A percentile compares a stretch with the other conserved stretches of the same genome.
These are phyloP conservation scores for Drosophila algonquin DNA, from an alignment of 2,888 invertebrate species.

Conservation along the genomic window DNA sequence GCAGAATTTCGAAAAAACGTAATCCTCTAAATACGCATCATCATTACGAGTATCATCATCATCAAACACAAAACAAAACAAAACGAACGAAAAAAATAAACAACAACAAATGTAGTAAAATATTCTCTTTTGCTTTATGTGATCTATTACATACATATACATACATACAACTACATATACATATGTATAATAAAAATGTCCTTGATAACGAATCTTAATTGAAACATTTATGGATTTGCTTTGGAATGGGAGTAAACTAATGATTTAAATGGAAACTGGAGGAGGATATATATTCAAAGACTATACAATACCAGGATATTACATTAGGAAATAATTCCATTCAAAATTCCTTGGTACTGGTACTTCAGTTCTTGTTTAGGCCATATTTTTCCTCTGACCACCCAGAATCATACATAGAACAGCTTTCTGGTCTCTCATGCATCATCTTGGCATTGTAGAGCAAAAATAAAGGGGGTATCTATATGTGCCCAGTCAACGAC, in stretches of 20 bases:
- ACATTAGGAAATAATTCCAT: too few relatives aligned
- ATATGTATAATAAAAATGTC: constrained; percentile 73
- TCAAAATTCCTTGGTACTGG: too few relatives aligned
- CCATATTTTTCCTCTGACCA: too few relatives aligned
- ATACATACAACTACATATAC: constrained; percentile 49
- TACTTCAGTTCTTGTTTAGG: too few relatives aligned
- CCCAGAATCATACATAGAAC: too few relatives aligned
- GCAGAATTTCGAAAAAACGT: constrained; percentile 31
- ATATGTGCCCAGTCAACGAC: neutral
- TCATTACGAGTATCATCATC: constrained; percentile 37
- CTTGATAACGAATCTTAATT: constrained; percentile 53
- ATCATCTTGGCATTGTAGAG: too few relatives aligned
- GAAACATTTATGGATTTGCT: neutral
- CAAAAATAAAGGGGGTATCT: neutral
- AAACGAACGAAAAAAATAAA: constrained; percentile 35
- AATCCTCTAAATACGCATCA: constrained; percentile 45
- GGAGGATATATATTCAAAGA: neutral
- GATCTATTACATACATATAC: constrained; percentile 78
- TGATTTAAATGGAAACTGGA: too few relatives aligned
- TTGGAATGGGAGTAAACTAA: neutral
- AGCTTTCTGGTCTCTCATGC: too few relatives aligned
- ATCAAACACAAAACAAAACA: constrained; percentile 24
- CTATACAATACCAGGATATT: too few relatives aligned
- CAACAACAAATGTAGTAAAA: constrained; percentile 72
- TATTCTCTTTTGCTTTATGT: constrained; percentile 82